A percentile compares a stretch with the other conserved stretches of the same genome.
Evolutionary conservation across 2,113 vertebrate species (phyloP).

Genomic region (Daphoenositta chrysoptera): DNA sequence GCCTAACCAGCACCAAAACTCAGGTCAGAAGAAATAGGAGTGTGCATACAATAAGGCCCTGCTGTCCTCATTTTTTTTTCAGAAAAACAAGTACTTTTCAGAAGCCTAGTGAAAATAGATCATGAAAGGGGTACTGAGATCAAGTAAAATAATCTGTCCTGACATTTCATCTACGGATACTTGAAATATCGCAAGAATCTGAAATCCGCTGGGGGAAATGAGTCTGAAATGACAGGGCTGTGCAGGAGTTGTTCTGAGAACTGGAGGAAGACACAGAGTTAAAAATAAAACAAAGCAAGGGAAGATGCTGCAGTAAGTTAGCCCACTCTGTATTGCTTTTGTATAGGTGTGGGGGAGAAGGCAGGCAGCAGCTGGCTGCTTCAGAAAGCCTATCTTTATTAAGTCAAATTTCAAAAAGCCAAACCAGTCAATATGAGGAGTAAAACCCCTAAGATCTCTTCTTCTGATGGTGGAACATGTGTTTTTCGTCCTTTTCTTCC

Average conservation of each 20-base stretch:
- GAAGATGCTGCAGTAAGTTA: slow-evolving; percentile 5
- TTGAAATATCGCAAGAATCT: neutral
- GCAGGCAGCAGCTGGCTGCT: slow-evolving; percentile 12
- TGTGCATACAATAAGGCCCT: neutral
- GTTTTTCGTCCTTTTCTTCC: neutral
- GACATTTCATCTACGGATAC: neutral
- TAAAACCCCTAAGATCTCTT: neutral
- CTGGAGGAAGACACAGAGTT: neutral
- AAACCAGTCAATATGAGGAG: neutral
- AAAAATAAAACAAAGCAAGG: slow-evolving; percentile 48
- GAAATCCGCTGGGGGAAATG: neutral
- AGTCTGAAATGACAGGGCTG: neutral
- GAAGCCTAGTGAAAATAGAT: neutral
- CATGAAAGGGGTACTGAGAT: neutral
- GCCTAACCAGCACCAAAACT: neutral
- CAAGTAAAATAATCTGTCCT: neutral
- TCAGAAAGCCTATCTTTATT: neutral
- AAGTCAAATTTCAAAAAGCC: neutral
- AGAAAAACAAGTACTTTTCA: neutral
- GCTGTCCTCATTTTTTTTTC: neutral
- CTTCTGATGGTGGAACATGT: neutral
- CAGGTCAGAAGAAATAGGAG: neutral
- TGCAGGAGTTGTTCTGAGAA: neutral
- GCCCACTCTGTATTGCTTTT: slow-evolving; percentile 19
- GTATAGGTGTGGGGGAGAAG: neutral